Evolutionary conservation across 2,888 invertebrate genomes (phyloP).

Genomic region (Tetropium fuscum): DNA sequence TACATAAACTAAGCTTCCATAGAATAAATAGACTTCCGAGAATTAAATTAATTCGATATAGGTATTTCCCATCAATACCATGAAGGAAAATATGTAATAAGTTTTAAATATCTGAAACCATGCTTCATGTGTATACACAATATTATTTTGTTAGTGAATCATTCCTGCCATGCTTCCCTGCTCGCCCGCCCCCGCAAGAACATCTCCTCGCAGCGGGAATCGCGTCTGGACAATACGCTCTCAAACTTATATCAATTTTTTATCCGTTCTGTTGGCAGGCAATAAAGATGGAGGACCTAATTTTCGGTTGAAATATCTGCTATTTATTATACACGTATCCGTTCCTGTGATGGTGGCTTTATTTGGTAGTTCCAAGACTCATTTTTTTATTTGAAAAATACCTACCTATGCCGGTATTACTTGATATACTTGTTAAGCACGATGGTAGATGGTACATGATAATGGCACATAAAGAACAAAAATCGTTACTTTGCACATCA

Average conservation of each 20-base stretch:
- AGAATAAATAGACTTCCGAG: too few relatives aligned
- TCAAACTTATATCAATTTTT: constrained; percentile 62
- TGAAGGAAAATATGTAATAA: constrained; percentile 6
- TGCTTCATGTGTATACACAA: constrained; percentile 55
- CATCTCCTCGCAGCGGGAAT: constrained; percentile 60
- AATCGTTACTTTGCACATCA: too few relatives aligned
- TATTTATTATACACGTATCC: constrained; percentile 57
- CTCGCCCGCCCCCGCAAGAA: constrained; percentile 49
- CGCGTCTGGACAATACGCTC: constrained; percentile 63
- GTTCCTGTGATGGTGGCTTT: background rate
- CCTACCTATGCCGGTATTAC: too few relatives aligned
- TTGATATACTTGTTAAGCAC: too few relatives aligned
- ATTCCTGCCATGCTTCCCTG: constrained; percentile 47
- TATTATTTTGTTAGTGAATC: constrained; percentile 62
- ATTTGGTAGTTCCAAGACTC: constrained; percentile 12
- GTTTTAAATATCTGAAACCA: constrained; percentile 37
- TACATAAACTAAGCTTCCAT: too few relatives aligned
- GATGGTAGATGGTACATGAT: too few relatives aligned
- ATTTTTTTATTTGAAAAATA: too few relatives aligned
- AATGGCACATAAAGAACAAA: too few relatives aligned
- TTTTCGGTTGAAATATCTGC: constrained; percentile 63
- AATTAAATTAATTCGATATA: too few relatives aligned
- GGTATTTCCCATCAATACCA: background rate
- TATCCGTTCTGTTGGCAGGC: constrained; percentile 63
- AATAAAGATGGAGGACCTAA: constrained; percentile 65